phyloP scores from a whole-genome alignment of 2,888 invertebrate genomes.

The Ormyrus rosae region DNA sequence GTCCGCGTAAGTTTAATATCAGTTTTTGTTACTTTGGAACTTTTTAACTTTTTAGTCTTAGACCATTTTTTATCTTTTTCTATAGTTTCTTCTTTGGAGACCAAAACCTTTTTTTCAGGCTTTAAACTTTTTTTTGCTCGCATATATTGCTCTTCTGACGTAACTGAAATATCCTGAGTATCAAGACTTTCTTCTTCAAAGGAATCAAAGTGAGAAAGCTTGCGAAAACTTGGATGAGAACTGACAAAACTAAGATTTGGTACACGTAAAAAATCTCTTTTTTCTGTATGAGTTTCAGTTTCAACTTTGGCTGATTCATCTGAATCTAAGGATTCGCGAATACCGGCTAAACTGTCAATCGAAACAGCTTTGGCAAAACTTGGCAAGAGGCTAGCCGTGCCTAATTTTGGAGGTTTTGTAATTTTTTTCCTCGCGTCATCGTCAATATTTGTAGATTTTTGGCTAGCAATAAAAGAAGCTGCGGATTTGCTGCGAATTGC shows the following conservation, averaged over 20 bases:
- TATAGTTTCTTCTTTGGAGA: neutral
- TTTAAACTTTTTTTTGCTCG: slow-evolving; percentile 2
- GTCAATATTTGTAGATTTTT: no score
- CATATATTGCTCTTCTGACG: slow-evolving; percentile 3
- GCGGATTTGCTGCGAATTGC: slow-evolving; percentile 4
- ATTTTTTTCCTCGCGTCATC: neutral
- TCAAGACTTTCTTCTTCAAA: slow-evolving; percentile 49
- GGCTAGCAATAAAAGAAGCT: neutral
- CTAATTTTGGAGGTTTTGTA: slow-evolving; percentile 54
- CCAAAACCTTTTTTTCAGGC: neutral
- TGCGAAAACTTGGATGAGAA: slow-evolving; percentile 63
- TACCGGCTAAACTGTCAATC: slow-evolving; percentile 47
- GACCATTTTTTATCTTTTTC: neutral
- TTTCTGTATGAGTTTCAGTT: neutral
- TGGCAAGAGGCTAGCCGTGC: slow-evolving; percentile 52
- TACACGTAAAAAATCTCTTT: slow-evolving; percentile 58
- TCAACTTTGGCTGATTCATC: slow-evolving; percentile 8
- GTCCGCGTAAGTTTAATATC: no score
- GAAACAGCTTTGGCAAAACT: slow-evolving; percentile 57
- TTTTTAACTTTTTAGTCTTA: neutral
- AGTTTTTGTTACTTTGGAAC: neutral
- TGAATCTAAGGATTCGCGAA: slow-evolving; percentile 45
- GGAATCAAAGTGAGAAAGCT: slow-evolving; percentile 59
- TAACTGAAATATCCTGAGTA: slow-evolving; percentile 10
- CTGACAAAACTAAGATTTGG: slow-evolving; percentile 65